phyloP scores from a whole-genome alignment of 2,113 vertebrate genomes.

The Microtus montanus region DNA sequence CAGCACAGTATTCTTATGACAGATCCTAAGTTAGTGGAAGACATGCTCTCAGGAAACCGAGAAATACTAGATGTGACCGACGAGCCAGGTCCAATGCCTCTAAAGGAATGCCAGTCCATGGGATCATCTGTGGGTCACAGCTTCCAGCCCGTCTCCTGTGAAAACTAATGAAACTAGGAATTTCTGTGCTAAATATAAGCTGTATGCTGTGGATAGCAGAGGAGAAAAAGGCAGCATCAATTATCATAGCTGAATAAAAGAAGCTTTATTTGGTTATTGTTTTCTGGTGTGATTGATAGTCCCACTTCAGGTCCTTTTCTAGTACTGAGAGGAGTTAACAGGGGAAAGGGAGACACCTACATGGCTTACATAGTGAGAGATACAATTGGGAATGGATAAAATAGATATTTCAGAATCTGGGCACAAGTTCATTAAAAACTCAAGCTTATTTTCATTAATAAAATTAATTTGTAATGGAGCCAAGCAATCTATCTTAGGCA shows the following conservation, averaged over 20 bases:
- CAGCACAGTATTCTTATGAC: not conserved
- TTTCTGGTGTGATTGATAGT: not conserved
- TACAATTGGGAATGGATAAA: not conserved
- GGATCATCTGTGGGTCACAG: not conserved
- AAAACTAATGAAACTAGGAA: not conserved
- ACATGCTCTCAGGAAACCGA: not conserved
- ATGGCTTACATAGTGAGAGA: not conserved
- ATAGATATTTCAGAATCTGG: not conserved
- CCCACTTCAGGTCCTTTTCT: not conserved
- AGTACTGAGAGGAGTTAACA: not conserved
- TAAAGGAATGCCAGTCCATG: not conserved
- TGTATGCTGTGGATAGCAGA: not conserved
- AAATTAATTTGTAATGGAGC: not conserved
- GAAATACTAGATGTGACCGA: not conserved
- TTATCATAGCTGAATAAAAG: not conserved
- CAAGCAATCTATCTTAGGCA: not conserved
- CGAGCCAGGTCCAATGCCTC: not conserved
- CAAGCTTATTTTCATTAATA: slow-evolving; percentile 5
- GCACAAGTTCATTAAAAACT: slow-evolving; percentile 3
- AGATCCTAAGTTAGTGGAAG: not conserved
- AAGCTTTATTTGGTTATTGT: not conserved
- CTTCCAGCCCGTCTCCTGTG: not conserved
- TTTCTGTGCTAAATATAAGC: not conserved
- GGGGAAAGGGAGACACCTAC: rapidly evolving
- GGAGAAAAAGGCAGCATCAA: not conserved